Conservation (phyloP, 92 coral and sea anemone species). For the Epizoanthus stellaris region DNA sequence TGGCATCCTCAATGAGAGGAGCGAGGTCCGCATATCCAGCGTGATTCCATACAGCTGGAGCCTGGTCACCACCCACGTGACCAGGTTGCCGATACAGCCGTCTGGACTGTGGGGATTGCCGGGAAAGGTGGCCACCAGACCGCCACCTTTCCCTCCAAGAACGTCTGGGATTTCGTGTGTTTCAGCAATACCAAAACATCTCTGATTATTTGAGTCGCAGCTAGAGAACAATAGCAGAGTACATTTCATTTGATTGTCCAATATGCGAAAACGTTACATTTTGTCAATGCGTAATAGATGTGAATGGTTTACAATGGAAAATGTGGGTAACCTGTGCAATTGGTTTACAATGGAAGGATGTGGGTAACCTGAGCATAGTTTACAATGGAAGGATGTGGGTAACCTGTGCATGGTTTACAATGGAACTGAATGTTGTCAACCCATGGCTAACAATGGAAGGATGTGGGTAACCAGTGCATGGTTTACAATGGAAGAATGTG, state of each 20-base stretch:
- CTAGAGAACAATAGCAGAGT: neutral
- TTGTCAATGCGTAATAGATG: no score
- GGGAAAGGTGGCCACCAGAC: neutral
- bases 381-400: no score
- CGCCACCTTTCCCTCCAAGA: slow-evolving; percentile 11
- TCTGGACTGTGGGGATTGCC: neutral
- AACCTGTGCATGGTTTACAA: no score
- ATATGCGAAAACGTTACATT: no score
- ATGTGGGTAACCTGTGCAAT: neutral
- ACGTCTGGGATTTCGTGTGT: slow-evolving; percentile 1
- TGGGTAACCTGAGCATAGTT: neutral
- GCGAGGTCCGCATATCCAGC: neutral
- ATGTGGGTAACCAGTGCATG: no score
- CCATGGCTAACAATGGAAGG: no score
- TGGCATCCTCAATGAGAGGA: neutral
- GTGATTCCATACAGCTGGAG: slow-evolving; percentile 15
- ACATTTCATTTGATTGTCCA: neutral
- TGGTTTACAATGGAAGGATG: neutral
- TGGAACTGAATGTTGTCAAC: no score
- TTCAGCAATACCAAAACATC: slow-evolving; percentile 18
- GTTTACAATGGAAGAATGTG: no score
- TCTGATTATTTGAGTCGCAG: neutral
- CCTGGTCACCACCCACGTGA: neutral
- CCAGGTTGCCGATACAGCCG: neutral
- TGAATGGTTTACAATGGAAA: neutral